Evolutionary conservation across 2,888 invertebrate species (phyloP), one percentile per base, ranked within the genome.

Genomic region (Chloroclysta siterata): DNA sequence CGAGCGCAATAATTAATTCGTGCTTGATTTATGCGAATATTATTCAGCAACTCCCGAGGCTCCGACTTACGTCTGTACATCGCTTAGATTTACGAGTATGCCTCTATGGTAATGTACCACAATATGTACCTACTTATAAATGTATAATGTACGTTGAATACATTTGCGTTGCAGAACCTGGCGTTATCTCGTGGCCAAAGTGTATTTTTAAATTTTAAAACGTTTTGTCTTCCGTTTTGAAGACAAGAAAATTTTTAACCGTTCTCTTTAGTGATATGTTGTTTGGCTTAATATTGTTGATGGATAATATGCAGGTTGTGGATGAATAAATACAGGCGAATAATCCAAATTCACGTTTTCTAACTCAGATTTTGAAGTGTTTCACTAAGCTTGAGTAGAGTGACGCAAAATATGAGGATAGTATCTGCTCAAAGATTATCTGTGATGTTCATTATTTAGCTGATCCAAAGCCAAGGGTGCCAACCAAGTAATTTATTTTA

Each of bases 21-120:
- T 57, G 67, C 68, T 76, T 89, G 90, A 92, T 89, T 89, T 88
- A 91, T 86, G 88, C 73, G 87, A 85, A 84, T 89, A 89, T 90
- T 90, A 91, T 91, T 79, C 90, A 80, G 63, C 65, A 52, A 57
- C 51, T 60, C 54, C 22, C 48, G 15, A 39, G 48, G 36, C 68
- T 63, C 70, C 76, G 71, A 73, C 70, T 70, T 71, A 65, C 72
- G 74, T 72, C 74, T 77, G 75, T 75, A 73, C 76, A 70, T 68
- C 67, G 68, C 61, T 58, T 59, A 71, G 80, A 82, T 82, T 82
- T 82, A 33, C 33, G 33, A 33, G 33, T 33, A 82, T 82, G 77
- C 78, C 72, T 69, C 72, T 80, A 82, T 81, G 81, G 70, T 79
- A 80, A 81, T 64, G 17, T 50, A 53, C 42, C 7, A 53, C 53